phyloP scores from a whole-genome alignment of 2,888 invertebrate genomes.

The Torymus aiolomorphi region DNA sequence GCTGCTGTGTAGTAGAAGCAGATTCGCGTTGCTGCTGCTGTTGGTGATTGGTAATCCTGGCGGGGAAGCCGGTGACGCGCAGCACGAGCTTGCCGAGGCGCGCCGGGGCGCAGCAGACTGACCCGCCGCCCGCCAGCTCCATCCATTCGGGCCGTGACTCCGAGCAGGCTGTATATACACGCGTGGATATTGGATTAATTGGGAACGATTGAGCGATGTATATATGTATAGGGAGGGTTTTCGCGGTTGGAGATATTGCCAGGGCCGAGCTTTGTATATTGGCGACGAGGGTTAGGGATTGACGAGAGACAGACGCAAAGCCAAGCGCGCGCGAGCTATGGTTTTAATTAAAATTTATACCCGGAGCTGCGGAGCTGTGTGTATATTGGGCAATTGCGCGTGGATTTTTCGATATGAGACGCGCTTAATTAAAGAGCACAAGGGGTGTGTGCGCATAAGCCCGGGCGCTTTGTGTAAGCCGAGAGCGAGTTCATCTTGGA shows the following conservation, averaged over 20 bases:
- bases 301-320: too few species aligned
- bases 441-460: neutral
- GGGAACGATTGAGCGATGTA: conserved; percentile 14
- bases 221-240: neutral
- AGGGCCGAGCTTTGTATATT: too few species aligned
- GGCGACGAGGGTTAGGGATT: too few species aligned
- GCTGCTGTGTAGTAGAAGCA: neutral
- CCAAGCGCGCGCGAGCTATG: too few species aligned
- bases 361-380: too few species aligned
- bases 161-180: conserved; percentile 65
- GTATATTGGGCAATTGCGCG: too few species aligned
- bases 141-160: conserved; percentile 73
- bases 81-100: conserved; percentile 75
- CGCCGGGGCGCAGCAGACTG: conserved; percentile 73
- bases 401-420: too few species aligned
- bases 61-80: conserved; percentile 74
- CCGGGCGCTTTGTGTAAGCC: conserved; percentile 6
- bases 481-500: conserved; percentile 11
- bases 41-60: conserved; percentile 63
- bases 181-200: conserved; percentile 39
- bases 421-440: conserved; percentile 41
- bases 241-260: conserved; percentile 6
- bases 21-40: conserved; percentile 42
- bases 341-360: too few species aligned
- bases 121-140: conserved; percentile 70